Conservation (phyloP, 2,888 invertebrate species). For the Geophilus truncorum region DNA sequence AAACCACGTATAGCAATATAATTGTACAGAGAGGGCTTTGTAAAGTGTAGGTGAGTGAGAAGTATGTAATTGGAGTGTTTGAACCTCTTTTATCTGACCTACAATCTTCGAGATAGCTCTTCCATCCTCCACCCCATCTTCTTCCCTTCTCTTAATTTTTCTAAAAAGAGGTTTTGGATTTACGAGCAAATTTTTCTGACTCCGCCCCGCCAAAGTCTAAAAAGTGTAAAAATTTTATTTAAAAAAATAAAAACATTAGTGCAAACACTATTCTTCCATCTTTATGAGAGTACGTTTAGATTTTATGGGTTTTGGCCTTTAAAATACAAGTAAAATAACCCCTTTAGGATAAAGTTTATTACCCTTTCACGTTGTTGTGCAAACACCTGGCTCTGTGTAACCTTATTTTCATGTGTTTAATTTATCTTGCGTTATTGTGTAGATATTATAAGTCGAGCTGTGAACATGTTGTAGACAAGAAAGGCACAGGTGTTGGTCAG, state of each 20-base stretch:
- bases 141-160: not conserved
- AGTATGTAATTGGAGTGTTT: constrained; percentile 27
- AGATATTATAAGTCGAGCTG: too few species aligned
- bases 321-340: too few species aligned
- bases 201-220: not conserved
- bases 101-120: not conserved
- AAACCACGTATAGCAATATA: constrained; percentile 11
- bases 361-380: not conserved
- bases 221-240: too few species aligned
- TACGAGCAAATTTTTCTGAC: not conserved
- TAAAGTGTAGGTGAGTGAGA: constrained; percentile 27
- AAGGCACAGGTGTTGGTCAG: constrained; percentile 7
- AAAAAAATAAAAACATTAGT: too few species aligned
- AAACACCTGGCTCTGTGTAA: not conserved
- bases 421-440: not conserved
- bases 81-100: constrained; percentile 16
- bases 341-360: constrained; percentile 11
- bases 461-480: not conserved
- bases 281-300: too few species aligned
- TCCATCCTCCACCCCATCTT: not conserved
- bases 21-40: constrained; percentile 9
- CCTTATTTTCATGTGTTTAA: not conserved
- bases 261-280: too few species aligned
- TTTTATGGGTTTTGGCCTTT: too few species aligned
- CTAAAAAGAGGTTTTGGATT: not conserved